phyloP scores from a whole-genome alignment of 2,113 vertebrate genomes.

The Cricetomys ansorgei region DNA sequence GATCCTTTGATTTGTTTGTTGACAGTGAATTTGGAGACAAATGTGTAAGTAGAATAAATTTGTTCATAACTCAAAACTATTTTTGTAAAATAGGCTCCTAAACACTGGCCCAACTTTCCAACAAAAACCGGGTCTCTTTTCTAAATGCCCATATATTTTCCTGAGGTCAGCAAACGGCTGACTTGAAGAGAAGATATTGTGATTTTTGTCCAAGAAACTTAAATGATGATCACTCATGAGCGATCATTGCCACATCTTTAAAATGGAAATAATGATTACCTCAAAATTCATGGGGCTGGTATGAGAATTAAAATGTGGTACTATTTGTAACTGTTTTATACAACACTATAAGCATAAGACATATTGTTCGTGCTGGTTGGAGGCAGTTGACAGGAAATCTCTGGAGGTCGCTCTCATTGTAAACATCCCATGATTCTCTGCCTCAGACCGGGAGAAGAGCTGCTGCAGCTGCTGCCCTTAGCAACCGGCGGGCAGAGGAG shows the following conservation, averaged over 20 bases:
- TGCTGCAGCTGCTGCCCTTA: background rate
- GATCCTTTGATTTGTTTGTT: background rate
- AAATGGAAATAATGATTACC: slow-evolving; percentile 43
- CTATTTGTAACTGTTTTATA: slow-evolving; percentile 63
- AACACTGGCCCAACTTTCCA: background rate
- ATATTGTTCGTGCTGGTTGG: slow-evolving; percentile 25
- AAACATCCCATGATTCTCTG: background rate
- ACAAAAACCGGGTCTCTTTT: background rate
- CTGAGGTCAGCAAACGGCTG: background rate
- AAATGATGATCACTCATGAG: background rate
- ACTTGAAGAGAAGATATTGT: background rate
- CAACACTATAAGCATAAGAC: slow-evolving; percentile 31
- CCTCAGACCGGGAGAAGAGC: background rate
- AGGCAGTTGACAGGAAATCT: slow-evolving; percentile 58
- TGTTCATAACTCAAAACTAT: background rate
- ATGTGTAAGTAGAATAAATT: background rate
- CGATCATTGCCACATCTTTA: slow-evolving; percentile 26
- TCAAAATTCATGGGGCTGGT: slow-evolving; percentile 54
- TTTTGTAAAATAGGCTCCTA: background rate
- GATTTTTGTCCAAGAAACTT: slow-evolving; percentile 6
- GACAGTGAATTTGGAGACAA: background rate
- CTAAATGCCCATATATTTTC: background rate
- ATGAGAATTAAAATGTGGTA: slow-evolving; percentile 61
- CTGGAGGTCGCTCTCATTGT: slow-evolving; percentile 47
- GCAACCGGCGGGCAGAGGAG: background rate